Evolutionary conservation across 1,140 invertebrate species (phyloP), one percentile per base, ranked within the genome.

Genomic region (Drosophila fuyamai): DNA sequence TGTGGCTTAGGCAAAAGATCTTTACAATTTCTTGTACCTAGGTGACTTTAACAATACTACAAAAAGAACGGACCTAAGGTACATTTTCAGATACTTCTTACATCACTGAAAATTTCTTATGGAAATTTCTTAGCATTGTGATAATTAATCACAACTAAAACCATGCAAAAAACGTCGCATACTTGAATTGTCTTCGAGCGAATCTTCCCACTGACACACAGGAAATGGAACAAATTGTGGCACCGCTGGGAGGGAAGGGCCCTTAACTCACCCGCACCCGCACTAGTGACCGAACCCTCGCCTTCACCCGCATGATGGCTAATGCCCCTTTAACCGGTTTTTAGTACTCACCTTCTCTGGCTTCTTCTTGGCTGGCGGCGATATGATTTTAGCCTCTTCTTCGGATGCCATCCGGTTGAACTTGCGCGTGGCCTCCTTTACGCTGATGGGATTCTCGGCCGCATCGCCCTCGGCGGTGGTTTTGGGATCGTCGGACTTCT

Each of bases 321-420:
- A 68, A 50, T 77, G 58, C 54, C 9, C 13, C 27, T 18, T 43
- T 40, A 85, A 81, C 75, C 74, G 66, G 82, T 76, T 84, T 54
- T 53, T 23, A 35, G 23, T 32, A 79, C 88, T 62, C 76, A 92
- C 95, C 94, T 95, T 95, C 65, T 95, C 95, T 58, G 92, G 91
- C 77, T 94, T 94, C 92, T 94, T 95, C 91, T 94, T 95, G 63
- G 92, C 86, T 44, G 93, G 93, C 46, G 93, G 94, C 79, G 93
- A 95, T 40, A 94, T 86, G 7, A 96, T 93, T 75, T 89, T 91
- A 13, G 92, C 91, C 61, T 96, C 96, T 81, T 94, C 95, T 79
- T 97, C 95, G 6, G 96, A 97, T 54, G 97, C 97, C 94, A 98
- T 95, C 79, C 96, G 95, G 93, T 98, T 98, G 92, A 98, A 97